Base-by-base conservation (phyloP, 2,888 invertebrate species). In the Conops quadrifasciatus region DNA sequence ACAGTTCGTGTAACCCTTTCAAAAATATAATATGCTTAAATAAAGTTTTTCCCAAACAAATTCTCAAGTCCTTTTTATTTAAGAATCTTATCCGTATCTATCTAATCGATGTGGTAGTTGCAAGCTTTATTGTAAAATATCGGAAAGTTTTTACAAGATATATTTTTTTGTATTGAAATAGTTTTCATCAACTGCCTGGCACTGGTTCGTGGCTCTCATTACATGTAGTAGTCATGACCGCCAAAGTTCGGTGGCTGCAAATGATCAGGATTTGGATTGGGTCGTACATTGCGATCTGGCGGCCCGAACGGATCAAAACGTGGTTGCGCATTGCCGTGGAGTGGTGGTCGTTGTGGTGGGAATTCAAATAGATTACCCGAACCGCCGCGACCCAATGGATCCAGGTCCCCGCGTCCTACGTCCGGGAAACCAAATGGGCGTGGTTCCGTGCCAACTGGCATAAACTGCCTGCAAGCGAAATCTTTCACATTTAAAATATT, bases 221-320 rank as follows among this genome's bases (percentile, higher is more conserved):
- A 85, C 83, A 84, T 82, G 59, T 81, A 83, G 70, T 81, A 84
- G 70, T 83, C 83, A 16, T 78, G 75, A 49, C 78, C 79, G 26
- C 77, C 77, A 76, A 83, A 85, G 26, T 91, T 92, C 11, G 93
- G 93, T n/a, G 91, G 91, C 16, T 77, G 80, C 63, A 93, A 87
- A 77, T 94, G 92, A 84, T 94, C 93, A 16, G 91, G 90, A 80
- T 92, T 92, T 2, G 87, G 87, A 56, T 83, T 87, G 75, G 88
- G 75, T 65, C 79, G 87, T 73, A 87, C 80, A 9, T 87, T 87
- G 4, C 86, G 87, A 47, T 85, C 88, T 7, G 89, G 89, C 0
- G 94, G 94, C 0, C 92, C 91, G 82, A 94, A 92, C 0, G 95
- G 96, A 87, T 96, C 95, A 84, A 94, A 96, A 70, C 95, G 89